Evolutionary conservation across 2,888 invertebrate genomes (phyloP), one percentile per base, ranked within the genome.

Genomic region (Taphrorychus bicolor): DNA sequence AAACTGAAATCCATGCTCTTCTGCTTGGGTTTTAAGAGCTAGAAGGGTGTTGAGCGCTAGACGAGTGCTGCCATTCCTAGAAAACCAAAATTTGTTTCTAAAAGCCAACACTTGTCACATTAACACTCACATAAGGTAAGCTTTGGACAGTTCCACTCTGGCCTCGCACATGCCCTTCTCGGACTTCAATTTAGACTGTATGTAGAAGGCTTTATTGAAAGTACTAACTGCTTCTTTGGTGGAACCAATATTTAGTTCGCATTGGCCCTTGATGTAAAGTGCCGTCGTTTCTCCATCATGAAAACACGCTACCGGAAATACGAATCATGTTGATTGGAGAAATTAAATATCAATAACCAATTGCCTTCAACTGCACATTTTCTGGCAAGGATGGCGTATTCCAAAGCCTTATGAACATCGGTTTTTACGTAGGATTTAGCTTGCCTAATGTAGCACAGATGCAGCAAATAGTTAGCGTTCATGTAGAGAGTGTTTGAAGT

Each of bases 141-240:
- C 87, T 59, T 85, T 83, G 2, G 86, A 84, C 45, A 86, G 74
- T 67, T 86, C 85, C 82, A 86, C 86, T 74, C 80, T 82, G 0
- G 84, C 82, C 71, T 85, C 84, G 66, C 87, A 87, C 5, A 85
- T 76, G 0, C 85, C 86, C 64, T 81, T 79, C 0, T 82, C 73
- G 59, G 84, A 81, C 0, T 81, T 77, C 49, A 77, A 78, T 1
- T 77, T 75, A 9, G 77, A 76, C 62, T 85, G 80, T 24, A 86
- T 84, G 61, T 79, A 77, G 41, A 83, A 82, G 0, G 85, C 86
- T 73, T 83, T 83, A 32, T 82, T 80, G 61, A 87, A 85, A 0
- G 85, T 84, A 69, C 82, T 82, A 61, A 84, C 82, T 0, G 87
- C 86, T 45, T 83, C 82, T 69, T 83, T 83, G 51, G 85, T 76